Percentiles rank a stretch among this genome's conserved stretches.
Conservation (phyloP, 2,113 vertebrate genomes). For the Ptyas mucosa region DNA sequence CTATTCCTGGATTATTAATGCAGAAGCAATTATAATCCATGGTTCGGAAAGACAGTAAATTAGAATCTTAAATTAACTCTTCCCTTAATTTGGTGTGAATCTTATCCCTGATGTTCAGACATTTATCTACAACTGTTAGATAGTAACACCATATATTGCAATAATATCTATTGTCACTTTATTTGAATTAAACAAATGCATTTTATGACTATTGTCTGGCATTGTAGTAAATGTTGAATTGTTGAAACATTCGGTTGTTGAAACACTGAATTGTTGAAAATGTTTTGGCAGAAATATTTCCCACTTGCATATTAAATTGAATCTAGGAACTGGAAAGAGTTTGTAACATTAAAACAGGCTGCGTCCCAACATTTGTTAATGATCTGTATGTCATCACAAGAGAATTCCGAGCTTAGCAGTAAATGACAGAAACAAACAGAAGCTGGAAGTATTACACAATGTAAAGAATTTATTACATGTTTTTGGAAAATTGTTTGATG, state of each 20-base stretch:
- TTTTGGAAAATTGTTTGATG: not conserved
- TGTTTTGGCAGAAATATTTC: not conserved
- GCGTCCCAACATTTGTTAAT: not conserved
- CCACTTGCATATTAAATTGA: not conserved
- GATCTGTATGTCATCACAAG: not conserved
- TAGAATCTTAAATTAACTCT: too few species aligned
- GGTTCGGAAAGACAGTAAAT: not conserved
- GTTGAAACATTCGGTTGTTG: not conserved
- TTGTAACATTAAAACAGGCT: not conserved
- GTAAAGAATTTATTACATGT: not conserved
- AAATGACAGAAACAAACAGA: not conserved
- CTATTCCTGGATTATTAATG: not conserved
- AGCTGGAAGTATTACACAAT: not conserved
- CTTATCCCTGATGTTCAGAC: not conserved
- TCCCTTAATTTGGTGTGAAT: not conserved
- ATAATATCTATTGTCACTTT: not conserved
- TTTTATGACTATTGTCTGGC: not conserved
- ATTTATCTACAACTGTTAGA: not conserved
- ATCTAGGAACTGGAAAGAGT: not conserved
- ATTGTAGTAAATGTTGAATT: not conserved
- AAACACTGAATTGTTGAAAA: not conserved
- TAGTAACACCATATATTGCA: not conserved
- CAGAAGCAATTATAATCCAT: not conserved
- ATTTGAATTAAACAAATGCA: not conserved
- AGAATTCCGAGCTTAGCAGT: not conserved